Evolutionary conservation across 2,113 vertebrate species (phyloP).

Genomic region (Calidris pugnax): DNA sequence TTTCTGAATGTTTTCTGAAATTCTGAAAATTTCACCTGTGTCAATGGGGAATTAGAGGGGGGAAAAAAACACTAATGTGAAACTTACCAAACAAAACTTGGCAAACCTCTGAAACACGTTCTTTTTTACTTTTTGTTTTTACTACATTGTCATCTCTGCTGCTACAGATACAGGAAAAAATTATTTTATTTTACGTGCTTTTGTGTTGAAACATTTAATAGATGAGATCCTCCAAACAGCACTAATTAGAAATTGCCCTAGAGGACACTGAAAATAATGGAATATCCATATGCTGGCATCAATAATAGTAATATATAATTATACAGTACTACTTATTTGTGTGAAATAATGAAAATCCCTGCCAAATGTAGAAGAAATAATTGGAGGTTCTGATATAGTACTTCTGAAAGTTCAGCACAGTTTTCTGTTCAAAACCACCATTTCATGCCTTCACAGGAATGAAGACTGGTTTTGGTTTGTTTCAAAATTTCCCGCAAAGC

Average conservation of each 20-base stretch:
- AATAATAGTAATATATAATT: constrained; percentile 27
- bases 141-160: background rate
- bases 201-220: background rate
- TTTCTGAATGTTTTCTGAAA: background rate
- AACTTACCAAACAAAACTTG: background rate
- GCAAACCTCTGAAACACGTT: background rate
- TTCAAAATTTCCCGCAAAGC: background rate
- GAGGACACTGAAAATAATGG: constrained; percentile 1
- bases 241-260: constrained; percentile 25
- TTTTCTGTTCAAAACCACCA: background rate
- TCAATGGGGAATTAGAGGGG: background rate
- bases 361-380: constrained; percentile 32
- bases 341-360: constrained; percentile 7
- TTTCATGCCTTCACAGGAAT: background rate
- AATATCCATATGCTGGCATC: background rate
- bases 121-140: background rate
- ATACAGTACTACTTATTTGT: background rate
- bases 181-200: background rate
- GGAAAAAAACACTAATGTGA: background rate
- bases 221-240: background rate
- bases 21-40: background rate
- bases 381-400: background rate
- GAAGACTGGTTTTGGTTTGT: background rate
- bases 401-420: background rate
- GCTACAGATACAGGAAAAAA: background rate